Conservation (phyloP, 1,140 invertebrate species). For the Carcinoscorpius rotundicauda region DNA sequence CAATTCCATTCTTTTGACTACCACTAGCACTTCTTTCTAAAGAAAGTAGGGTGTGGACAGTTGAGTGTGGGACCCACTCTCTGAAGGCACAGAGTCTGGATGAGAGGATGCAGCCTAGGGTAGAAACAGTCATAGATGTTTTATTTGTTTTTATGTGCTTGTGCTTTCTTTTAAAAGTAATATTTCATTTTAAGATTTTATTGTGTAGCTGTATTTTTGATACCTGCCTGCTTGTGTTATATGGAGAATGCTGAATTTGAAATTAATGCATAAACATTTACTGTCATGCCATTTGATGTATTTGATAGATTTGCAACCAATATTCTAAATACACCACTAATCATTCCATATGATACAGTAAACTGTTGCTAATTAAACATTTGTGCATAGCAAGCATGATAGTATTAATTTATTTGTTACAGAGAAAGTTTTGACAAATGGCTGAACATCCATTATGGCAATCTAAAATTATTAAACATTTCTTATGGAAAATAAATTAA, state of each 20-base stretch:
- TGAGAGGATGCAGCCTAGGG: slow-evolving; percentile 15
- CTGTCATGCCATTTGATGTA: neutral
- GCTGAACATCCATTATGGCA: no score
- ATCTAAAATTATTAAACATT: no score
- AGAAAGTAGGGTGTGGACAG: slow-evolving; percentile 22
- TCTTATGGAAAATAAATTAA: no score
- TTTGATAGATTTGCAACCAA: neutral
- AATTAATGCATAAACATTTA: neutral
- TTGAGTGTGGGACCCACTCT: slow-evolving; percentile 12
- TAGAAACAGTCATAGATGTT: neutral
- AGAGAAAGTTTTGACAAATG: no score
- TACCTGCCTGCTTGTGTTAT: neutral
- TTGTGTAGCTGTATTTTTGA: neutral
- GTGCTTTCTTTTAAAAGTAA: neutral
- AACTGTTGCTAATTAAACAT: no score
- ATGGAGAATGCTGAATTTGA: neutral
- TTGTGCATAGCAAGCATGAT: no score
- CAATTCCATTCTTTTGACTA: neutral
- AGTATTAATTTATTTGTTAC: no score
- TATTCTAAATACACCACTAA: neutral
- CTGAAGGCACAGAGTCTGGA: slow-evolving; percentile 7
- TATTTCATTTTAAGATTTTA: neutral
- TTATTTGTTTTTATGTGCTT: no score
- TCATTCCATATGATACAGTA: neutral
- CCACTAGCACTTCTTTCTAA: slow-evolving; percentile 19